Percentiles rank a stretch among this genome's conserved stretches.
phyloP scores from a whole-genome alignment of 1,140 invertebrate genomes.

The Dendrolimus punctatus region DNA sequence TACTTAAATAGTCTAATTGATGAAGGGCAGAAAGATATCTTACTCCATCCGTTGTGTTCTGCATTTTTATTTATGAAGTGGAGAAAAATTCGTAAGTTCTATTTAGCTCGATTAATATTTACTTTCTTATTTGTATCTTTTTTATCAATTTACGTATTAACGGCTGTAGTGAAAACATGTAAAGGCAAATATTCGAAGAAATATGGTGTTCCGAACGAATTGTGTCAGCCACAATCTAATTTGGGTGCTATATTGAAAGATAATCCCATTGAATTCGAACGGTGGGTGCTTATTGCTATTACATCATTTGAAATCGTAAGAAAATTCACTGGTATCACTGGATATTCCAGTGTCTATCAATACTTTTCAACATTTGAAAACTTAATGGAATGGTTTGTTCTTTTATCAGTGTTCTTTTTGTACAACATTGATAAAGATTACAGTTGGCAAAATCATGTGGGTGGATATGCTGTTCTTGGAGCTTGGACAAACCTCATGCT shows the following conservation, averaged over 20 bases:
- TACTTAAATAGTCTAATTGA: slow-evolving; percentile 76
- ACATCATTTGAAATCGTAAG: slow-evolving; percentile 73
- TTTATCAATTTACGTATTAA: slow-evolving; percentile 74
- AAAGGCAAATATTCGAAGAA: slow-evolving; percentile 52
- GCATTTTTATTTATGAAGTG: slow-evolving; percentile 78
- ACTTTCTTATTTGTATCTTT: slow-evolving; percentile 75
- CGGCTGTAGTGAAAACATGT: slow-evolving; percentile 67
- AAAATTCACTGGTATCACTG: slow-evolving; percentile 74
- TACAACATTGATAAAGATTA: slow-evolving; percentile 65
- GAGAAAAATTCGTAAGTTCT: slow-evolving; percentile 78
- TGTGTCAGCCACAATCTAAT: slow-evolving; percentile 68
- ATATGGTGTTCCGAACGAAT: slow-evolving; percentile 56
- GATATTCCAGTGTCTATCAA: slow-evolving; percentile 72
- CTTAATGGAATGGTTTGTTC: slow-evolving; percentile 74
- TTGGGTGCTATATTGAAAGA: slow-evolving; percentile 67
- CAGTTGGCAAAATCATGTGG: slow-evolving; percentile 76
- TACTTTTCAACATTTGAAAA: slow-evolving; percentile 77
- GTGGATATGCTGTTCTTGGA: slow-evolving; percentile 76
- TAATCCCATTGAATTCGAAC: slow-evolving; percentile 72
- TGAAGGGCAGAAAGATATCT: slow-evolving; percentile 74
- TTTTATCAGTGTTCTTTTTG: slow-evolving; percentile 73
- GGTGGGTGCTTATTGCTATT: slow-evolving; percentile 70
- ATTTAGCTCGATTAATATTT: slow-evolving; percentile 74
- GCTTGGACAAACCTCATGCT: slow-evolving; percentile 79
- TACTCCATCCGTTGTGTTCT: slow-evolving; percentile 76